Evolutionary conservation across 2,888 invertebrate genomes (phyloP), one percentile per base, ranked within the genome.

Genomic region (Sicus ferrugineus): DNA sequence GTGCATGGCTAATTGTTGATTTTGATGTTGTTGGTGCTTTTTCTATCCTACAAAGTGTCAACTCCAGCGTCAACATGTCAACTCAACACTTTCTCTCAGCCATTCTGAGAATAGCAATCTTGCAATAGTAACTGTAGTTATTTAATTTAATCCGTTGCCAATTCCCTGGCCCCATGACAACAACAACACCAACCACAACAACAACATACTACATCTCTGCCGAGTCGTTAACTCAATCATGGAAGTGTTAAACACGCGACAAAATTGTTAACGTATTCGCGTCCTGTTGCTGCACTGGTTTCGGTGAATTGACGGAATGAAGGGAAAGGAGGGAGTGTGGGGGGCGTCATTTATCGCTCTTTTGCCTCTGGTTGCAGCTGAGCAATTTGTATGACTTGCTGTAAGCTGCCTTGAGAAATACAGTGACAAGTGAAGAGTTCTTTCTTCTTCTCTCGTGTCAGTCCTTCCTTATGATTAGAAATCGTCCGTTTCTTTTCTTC

Each of bases 211-310:
- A 28, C 54, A 31, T 65, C 54, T 34, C 23, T 52, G 52, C 21
- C 54, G 52, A 38, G 54, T 14, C 56, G 54, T 54, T 54, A 54
- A 58, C 67, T 67, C 31, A 58, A 67, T 67, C 67, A 58, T 59
- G 48, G 28, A 23, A 42, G 58, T 67, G 67, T 67, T 67, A 52
- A 65, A 59, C 67, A 67, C 67, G 67, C 67, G 59, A 67, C 67
- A 58, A 28, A 67, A 67, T 67, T 58, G 59, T 59, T 59, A 67
- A 67, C 46, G 58, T 67, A 67, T 67, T n/a, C 52, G 59, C 48
- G 58, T 67, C 59, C 67, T 38, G 67, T 31, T 52, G 54, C 38
- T 30, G n/a, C 38, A 28, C 42, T 9, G 28, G 48, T 2, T 30
- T 6, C 3, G 6, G 1, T 16, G 30, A 14, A 16, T 23, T 52